Conservation (phyloP, 1,140 invertebrate genomes). For the Propsilocerus akamusi region DNA sequence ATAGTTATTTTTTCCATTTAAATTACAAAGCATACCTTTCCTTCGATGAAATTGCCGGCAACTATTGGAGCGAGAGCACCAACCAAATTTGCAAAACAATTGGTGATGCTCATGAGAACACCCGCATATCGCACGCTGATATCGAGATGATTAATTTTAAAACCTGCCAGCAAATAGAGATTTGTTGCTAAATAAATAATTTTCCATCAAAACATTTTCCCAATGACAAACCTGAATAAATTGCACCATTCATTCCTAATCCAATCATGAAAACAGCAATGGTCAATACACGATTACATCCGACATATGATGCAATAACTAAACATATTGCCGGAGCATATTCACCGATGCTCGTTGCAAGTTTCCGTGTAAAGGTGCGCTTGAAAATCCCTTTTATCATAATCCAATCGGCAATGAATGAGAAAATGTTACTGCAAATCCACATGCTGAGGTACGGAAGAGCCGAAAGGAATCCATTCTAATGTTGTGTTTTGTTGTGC, state of each 20-base stretch:
- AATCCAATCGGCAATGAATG: slow-evolving; percentile 36
- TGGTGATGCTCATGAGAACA: slow-evolving; percentile 54
- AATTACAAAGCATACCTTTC: background rate
- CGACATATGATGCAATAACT: slow-evolving; percentile 37
- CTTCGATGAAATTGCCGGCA: background rate
- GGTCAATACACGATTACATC: slow-evolving; percentile 34
- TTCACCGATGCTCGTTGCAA: slow-evolving; percentile 40
- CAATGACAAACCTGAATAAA: slow-evolving; percentile 37
- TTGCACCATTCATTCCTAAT: slow-evolving; percentile 48
- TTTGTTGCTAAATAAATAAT: no score
- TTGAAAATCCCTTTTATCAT: slow-evolving; percentile 30
- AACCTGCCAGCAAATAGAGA: no score
- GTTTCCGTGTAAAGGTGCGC: slow-evolving; percentile 36
- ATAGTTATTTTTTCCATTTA: no score
- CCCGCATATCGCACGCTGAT: slow-evolving; percentile 54
- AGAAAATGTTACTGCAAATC: slow-evolving; percentile 33
- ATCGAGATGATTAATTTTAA: slow-evolving; percentile 55
- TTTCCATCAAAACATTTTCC: no score
- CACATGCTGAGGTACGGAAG: slow-evolving; percentile 43
- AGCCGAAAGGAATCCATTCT: slow-evolving; percentile 31
- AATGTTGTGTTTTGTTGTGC: no score
- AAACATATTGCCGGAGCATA: slow-evolving; percentile 35
- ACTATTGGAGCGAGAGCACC: slow-evolving; percentile 54
- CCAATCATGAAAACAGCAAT: slow-evolving; percentile 44
- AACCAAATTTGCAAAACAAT: no score